These are phyloP conservation scores for Acanthornis magna DNA, from an alignment of 2,797 vertebrate species.

Conservation along the genomic window DNA sequence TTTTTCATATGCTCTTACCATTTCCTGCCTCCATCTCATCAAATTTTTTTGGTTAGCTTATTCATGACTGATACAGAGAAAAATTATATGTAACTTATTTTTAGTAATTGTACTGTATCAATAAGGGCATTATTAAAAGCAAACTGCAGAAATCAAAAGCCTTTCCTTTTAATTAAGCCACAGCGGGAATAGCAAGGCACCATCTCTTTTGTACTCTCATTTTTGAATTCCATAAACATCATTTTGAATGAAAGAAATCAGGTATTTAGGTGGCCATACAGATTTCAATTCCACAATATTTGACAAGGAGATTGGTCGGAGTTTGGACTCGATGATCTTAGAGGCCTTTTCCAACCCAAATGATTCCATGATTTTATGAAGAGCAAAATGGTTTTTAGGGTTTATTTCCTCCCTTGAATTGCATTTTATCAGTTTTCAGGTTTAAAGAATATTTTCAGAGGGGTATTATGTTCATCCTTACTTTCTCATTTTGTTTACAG, in stretches of 20 bases:
- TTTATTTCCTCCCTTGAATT: not conserved
- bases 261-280: not conserved
- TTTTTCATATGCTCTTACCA: not conserved
- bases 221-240: not conserved
- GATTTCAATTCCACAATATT: not conserved
- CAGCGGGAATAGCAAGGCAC: not conserved
- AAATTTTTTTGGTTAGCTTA: not conserved
- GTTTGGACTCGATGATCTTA: not conserved
- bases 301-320: not conserved
- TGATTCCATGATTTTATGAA: not conserved
- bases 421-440: not conserved
- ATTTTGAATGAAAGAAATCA: not conserved
- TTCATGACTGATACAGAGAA: not conserved
- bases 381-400: not conserved
- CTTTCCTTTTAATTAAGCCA: constrained; percentile 30
- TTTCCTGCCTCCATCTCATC: not conserved
- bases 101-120: not conserved
- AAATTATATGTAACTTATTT: not conserved
- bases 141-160: not conserved
- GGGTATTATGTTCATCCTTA: not conserved
- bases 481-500: not conserved
- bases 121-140: not conserved
- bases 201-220: not conserved
- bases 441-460: not conserved
- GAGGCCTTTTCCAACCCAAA: not conserved